Conservation (phyloP, 2,797 vertebrate genomes). For the Helicolenus hilgendorfi region DNA sequence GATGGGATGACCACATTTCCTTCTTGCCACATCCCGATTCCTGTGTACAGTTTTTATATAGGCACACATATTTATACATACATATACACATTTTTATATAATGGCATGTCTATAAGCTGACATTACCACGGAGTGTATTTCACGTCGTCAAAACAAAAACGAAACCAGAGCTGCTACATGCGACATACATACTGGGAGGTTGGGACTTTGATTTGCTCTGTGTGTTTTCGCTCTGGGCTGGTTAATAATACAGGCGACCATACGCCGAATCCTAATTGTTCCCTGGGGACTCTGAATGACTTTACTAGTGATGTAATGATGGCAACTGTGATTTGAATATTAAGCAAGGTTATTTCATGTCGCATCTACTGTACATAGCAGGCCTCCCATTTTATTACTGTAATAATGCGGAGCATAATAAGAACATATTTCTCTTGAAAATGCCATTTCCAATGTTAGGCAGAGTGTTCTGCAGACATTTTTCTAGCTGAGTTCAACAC, state of each 20-base stretch:
- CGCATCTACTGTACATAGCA: neutral
- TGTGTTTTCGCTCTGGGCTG: conserved; percentile 26
- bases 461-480: neutral
- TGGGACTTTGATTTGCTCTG: conserved; percentile 14
- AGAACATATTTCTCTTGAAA: neutral
- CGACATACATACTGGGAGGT: neutral
- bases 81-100: too few species aligned
- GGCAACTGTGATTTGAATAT: conserved; percentile 34
- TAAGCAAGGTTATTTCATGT: conserved; percentile 16
- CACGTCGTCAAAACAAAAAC: neutral
- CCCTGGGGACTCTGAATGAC: conserved; percentile 8
- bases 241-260: conserved; percentile 28
- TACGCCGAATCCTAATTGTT: conserved; percentile 26
- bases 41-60: neutral
- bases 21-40: neutral
- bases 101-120: neutral
- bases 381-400: neutral
- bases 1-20: neutral
- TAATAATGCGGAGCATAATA: neutral
- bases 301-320: conserved; percentile 18
- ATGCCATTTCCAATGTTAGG: neutral
- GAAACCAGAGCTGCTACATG: neutral
- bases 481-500: neutral
- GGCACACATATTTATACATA: too few species aligned
- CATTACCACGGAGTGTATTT: neutral